Base-by-base conservation (phyloP, 1,140 invertebrate species). In the Helicorthomorpha holstii region DNA sequence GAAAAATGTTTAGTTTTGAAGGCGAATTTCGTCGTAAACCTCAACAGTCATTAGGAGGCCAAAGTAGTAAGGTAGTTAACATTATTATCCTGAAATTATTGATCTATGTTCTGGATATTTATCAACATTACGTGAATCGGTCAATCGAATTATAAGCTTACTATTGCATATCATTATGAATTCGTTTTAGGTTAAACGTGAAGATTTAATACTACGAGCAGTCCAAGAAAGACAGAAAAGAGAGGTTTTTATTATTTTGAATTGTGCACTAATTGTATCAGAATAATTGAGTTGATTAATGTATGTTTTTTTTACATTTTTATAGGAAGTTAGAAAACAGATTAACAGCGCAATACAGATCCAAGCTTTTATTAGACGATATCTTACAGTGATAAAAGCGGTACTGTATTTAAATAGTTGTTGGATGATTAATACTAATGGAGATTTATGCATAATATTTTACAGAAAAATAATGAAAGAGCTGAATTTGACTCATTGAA, bases 11-110 rank as follows among this genome's bases (percentile, higher is more conserved):
- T 67, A 85, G 81, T 64, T 96, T 96, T 68, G 89, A 96, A 64
- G 92, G 92, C 46, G 83, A 94, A 63, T 89, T 85, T 66, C 76
- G 84, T 54, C 74, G 83, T 45, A 81, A 78, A 64, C 92, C 92
- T 1, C 76, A 87, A 56, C 89, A 94, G 71, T 91, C 86, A 70
- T 73, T 94, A 57, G 79, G 85, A 45, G 92, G 92, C 42, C 82
- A 84, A 3, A 88, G 84, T 68, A 80, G 66, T 70, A 79, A 76
- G 70, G 64, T 66, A 60, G 56, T 12, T 38, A 48, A 22, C 21
- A 27, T 2, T n/a, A 49, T 12, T 49, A 7, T 27, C 22, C 16
- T 4, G 3, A 7, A 16, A 12, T 25, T 10, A 12, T 22, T 27
- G n/a, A 16, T 7, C 48, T 4, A 27, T 16, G 10, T 49, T 49